Evolutionary conservation across 2,113 vertebrate genomes (phyloP).

Genomic region (Chloroceryle aenea): DNA sequence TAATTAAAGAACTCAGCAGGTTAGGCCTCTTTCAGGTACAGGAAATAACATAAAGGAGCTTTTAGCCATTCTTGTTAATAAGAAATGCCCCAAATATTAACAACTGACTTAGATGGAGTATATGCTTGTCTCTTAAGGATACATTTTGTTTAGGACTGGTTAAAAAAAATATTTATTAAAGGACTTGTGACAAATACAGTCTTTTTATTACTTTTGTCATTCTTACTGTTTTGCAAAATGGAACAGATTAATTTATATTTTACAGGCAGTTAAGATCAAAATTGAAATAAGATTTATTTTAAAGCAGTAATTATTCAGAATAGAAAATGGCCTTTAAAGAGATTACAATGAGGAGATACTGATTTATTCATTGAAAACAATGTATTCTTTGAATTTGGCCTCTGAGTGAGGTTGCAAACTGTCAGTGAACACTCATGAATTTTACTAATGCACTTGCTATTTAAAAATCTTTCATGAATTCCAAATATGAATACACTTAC

Average conservation of each 20-base stretch:
- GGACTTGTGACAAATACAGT: background rate
- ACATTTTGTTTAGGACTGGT: background rate
- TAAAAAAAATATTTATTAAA: background rate
- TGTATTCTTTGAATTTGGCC: background rate
- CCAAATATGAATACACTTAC: background rate
- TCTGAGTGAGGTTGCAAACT: background rate
- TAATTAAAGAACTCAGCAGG: background rate
- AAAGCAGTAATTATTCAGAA: constrained; percentile 8
- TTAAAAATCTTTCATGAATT: background rate
- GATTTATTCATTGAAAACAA: constrained; percentile 32
- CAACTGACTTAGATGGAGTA: background rate
- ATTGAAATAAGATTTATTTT: background rate
- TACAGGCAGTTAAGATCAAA: background rate
- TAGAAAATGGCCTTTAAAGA: background rate
- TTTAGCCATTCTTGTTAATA: background rate
- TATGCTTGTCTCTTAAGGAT: background rate
- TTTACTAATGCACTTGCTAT: background rate
- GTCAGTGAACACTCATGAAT: background rate
- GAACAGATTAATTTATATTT: constrained; percentile 10
- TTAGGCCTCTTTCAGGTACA: background rate
- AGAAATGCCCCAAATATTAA: background rate
- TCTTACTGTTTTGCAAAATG: background rate
- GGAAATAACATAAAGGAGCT: background rate
- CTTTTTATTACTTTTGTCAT: background rate
- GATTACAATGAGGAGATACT: background rate